Evolutionary conservation across 53 echinoderm and acorn worm species (phyloP), one percentile per base, ranked within the genome.

Genomic region (Antedon mediterranea): DNA sequence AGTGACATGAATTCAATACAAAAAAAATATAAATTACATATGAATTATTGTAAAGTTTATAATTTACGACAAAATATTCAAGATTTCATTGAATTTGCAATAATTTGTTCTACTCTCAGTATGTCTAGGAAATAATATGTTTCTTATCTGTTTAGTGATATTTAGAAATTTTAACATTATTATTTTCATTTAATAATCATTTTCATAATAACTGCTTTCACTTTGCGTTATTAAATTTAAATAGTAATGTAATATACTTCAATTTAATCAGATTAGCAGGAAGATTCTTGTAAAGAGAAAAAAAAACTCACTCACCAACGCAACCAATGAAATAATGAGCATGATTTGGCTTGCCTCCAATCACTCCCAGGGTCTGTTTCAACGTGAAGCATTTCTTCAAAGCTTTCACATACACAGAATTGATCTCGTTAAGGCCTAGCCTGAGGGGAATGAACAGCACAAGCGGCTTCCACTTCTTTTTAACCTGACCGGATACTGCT

Each of bases 311-410:
- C 93, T 83, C 76, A 92, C 95, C 87, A 28, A 87, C 43, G 78
- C 87, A 93, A 30, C 95, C 95, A 31, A 95, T 95, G 79, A 95
- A 95, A 75, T 92, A 95, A 72, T 95, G 95, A 0, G 95, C 95
- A 72, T 95, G 95, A 78, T 95, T 95, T 76, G 95, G 97, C 74
- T 97, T 97, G 41, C 97, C 97, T 43, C 97, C 97, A 57, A 97
- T 97, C 4, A 97, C 92, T 32, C 97, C 97, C 30, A 97, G 71
- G 28, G 97, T 84, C 33, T 97, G 97, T 30, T 75, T 82, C 33
- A 97, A 42, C 42, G 79, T 86, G 72, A 97, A 92, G 78, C 92
- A 97, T 30, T 87, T 71, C 37, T 89, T 97, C 78, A 97, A 79
- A 57, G 92, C 84, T 71, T 85, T 71, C 32, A 92, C 80, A 34